Conservation (phyloP, 2,888 invertebrate species). For the Drosophila anomalipes region DNA sequence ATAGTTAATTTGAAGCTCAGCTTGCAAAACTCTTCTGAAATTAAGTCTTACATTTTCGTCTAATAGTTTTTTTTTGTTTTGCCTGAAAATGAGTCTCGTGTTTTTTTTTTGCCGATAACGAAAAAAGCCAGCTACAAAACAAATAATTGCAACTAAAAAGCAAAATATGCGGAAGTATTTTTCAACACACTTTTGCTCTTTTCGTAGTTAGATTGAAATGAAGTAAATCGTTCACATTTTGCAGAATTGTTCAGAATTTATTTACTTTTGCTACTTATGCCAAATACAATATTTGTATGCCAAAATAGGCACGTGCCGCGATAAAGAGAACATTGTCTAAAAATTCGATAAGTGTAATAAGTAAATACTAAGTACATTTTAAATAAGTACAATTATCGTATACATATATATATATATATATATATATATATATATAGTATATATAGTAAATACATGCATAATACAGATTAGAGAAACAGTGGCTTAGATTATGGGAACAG, state of each 20-base stretch:
- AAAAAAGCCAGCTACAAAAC: not conserved
- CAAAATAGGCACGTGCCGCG: slow-evolving; percentile 26
- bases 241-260: slow-evolving; percentile 21
- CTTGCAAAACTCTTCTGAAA: no score
- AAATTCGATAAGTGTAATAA: slow-evolving; percentile 38
- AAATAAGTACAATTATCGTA: slow-evolving; percentile 29
- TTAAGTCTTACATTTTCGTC: no score
- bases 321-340: slow-evolving; percentile 35
- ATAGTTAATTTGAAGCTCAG: no score
- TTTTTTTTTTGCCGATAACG: slow-evolving; percentile 36
- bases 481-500: slow-evolving; percentile 1
- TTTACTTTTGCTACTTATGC: slow-evolving; percentile 33
- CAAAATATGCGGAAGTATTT: slow-evolving; percentile 8
- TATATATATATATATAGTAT: not conserved
- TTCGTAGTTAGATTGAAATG: not conserved
- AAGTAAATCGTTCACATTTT: not conserved
- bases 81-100: slow-evolving; percentile 24
- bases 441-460: slow-evolving; percentile 19
- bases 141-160: not conserved
- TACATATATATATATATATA: slow-evolving; percentile 8
- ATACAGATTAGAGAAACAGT: slow-evolving; percentile 12
- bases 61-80: not conserved
- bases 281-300: slow-evolving; percentile 25
- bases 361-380: slow-evolving; percentile 25
- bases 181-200: not conserved